Conservation (phyloP, 2,797 vertebrate genomes). For the Dipus sagitta region DNA sequence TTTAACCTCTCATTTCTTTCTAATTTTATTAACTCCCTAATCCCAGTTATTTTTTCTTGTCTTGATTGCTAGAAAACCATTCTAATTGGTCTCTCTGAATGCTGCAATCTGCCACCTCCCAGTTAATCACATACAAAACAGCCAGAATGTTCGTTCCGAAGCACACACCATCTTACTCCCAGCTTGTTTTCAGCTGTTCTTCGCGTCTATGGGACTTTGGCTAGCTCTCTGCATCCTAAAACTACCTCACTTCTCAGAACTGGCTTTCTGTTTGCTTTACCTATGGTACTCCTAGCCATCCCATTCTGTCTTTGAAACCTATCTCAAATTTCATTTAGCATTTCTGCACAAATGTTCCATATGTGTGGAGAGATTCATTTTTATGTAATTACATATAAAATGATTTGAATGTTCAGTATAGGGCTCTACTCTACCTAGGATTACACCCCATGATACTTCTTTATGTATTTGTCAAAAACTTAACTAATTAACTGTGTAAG, state of each 20-base stretch:
- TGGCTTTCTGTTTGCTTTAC: neutral
- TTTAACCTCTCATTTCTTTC: conserved; percentile 42
- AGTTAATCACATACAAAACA: conserved; percentile 18
- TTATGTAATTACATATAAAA: neutral
- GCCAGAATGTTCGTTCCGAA: neutral
- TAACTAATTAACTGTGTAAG: neutral
- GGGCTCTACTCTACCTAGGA: neutral
- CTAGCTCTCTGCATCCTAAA: conserved; percentile 10
- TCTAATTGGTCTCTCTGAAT: neutral
- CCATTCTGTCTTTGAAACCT: conserved; percentile 32
- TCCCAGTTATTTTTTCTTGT: neutral
- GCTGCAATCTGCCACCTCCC: neutral
- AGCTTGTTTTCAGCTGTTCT: conserved; percentile 4
- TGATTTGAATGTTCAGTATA: neutral
- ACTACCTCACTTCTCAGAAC: neutral
- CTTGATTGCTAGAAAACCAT: neutral
- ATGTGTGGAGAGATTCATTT: neutral
- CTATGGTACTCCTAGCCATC: conserved; percentile 1
- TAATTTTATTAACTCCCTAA: neutral
- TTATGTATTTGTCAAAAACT: conserved; percentile 46
- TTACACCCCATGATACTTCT: neutral
- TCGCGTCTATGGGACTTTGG: conserved; percentile 13
- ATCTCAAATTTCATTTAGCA: neutral
- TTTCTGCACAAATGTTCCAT: conserved; percentile 34
- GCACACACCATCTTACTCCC: neutral